Evolutionary conservation across 30 jellyfish, hydroid and myxozoan genomes (phyloP).

Genomic region (Pseudorhiza aurosa): DNA sequence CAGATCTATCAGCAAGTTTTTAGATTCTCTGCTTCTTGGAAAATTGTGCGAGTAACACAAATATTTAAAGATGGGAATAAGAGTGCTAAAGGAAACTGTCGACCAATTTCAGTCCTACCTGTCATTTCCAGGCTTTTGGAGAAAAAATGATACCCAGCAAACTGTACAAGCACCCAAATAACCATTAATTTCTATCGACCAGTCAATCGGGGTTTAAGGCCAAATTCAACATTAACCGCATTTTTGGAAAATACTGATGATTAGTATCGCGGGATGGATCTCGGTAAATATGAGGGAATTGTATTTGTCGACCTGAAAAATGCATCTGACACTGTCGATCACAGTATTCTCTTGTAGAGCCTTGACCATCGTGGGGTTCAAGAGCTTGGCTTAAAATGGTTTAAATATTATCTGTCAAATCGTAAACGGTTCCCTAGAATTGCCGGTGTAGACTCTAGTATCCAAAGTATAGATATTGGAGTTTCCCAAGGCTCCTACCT

Average conservation of each 20-base stretch:
- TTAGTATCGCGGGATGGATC: slow-evolving; percentile 7
- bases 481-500: slow-evolving; percentile 14
- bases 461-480: neutral
- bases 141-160: neutral
- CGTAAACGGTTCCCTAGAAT: neutral
- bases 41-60: neutral
- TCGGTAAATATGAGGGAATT: neutral
- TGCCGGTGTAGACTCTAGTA: slow-evolving; percentile 2
- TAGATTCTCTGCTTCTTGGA: neutral
- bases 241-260: slow-evolving; percentile 11
- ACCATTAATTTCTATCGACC: no score
- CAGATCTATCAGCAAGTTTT: neutral
- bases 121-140: neutral
- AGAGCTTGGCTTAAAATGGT: neutral
- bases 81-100: neutral
- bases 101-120: neutral
- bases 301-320: slow-evolving; percentile 13
- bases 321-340: neutral
- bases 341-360: neutral
- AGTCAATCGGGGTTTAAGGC: no score
- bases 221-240: neutral
- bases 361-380: slow-evolving; percentile 10
- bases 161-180: neutral
- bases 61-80: neutral
- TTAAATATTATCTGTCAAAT: neutral